phyloP scores from a whole-genome alignment of 2,797 vertebrate species.

The Bovichtus diacanthus region DNA sequence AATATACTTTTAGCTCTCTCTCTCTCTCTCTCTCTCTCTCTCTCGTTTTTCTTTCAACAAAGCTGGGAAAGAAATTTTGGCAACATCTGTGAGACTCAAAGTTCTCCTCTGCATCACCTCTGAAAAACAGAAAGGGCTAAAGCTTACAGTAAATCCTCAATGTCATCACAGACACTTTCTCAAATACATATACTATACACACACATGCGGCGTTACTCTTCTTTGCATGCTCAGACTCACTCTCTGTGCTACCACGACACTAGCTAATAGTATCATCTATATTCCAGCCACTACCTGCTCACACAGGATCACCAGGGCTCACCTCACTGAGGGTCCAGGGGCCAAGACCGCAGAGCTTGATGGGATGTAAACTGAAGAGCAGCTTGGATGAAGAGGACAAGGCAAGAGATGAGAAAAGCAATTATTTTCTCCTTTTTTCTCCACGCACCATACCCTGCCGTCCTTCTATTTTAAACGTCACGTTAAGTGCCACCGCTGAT shows the following conservation, averaged over 20 bases:
- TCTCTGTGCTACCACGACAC: conserved; percentile 18
- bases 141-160: conserved; percentile 34
- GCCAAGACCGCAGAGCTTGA: conserved; percentile 15
- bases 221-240: not conserved
- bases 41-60: conserved; percentile 5
- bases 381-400: conserved; percentile 12
- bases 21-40: no score
- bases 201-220: not conserved
- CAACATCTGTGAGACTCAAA: conserved; percentile 26
- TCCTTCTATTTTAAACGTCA: conserved; percentile 37
- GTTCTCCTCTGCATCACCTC: conserved; percentile 52
- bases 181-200: not conserved
- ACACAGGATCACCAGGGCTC: not conserved
- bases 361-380: conserved; percentile 17
- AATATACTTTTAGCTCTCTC: not conserved
- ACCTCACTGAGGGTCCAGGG: not conserved
- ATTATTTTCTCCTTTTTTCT: conserved; percentile 24
- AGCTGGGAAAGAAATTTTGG: conserved; percentile 31
- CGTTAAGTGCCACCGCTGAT: conserved; percentile 35
- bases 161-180: conserved; percentile 16
- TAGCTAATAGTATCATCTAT: not conserved
- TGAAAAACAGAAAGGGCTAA: conserved; percentile 36
- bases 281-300: not conserved
- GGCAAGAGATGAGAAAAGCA: conserved; percentile 18
- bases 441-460: conserved; percentile 5